Evolutionary conservation across 2,113 vertebrate genomes (phyloP), one percentile per base, ranked within the genome.

Genomic region (Sylvilagus bachmani): DNA sequence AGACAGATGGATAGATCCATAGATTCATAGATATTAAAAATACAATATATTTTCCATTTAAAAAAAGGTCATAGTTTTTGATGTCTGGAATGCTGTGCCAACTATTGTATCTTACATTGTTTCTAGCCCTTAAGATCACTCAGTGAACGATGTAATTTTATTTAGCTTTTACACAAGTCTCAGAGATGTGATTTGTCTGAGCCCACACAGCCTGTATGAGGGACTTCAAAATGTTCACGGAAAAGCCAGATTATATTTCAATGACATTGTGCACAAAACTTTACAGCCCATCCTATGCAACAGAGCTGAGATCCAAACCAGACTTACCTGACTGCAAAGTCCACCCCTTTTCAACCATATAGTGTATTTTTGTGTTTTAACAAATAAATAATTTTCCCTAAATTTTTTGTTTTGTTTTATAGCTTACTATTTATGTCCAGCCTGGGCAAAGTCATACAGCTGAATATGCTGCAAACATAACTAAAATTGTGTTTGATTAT

Each of bases 401-500:
- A 31, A 11, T 17, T 90, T 17, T 96, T 80, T 87, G 24, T 95
- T 93, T 78, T 98, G 4, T 98, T 97, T 97, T 91, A 71, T 97
- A 99, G 99, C 98, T 99, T 89, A 99, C 98, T 81, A 98, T 99
- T 97, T 99, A 99, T 0, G 99, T 99, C 61, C 99, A 99, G 97
- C 99, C 98, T 6, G 94, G 89, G 75, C 99, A 99, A 97, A 80
- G 97, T n/a, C 12, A 94, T 29, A 99, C 99, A 0, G 99, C 99
- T n/a, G 70, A 93, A 14, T 99, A 99, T 17, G 99, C 99, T 83
- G 99, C 99, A 31, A 1, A 99, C 53, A 97, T 98, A 53, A 99
- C 99, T 38, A 98, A 99, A 97, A 6, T 1, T n/a, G 96, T 99
- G 78, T 99, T 99, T 27, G 98, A 99, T 97, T 99, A 98, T 97